Conservation (phyloP, 2,113 vertebrate species). For the Dipodomys ordii region DNA sequence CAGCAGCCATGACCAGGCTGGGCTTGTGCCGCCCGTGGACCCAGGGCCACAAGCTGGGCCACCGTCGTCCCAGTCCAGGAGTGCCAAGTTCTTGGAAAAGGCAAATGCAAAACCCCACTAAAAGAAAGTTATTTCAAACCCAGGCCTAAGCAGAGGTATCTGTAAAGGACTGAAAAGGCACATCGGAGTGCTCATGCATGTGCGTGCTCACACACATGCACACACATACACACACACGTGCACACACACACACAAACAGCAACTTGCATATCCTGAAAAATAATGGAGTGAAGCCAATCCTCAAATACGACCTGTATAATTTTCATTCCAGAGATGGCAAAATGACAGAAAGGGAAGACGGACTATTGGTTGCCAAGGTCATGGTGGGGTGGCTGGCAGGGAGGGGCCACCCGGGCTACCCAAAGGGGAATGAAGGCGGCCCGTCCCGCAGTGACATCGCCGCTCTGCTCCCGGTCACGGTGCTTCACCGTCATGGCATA, state of each 20-base stretch:
- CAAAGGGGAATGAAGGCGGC: too few species aligned
- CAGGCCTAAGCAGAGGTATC: neutral
- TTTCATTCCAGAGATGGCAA: constrained; percentile 9
- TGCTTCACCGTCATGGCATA: too few species aligned
- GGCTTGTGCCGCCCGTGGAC: too few species aligned
- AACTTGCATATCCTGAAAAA: neutral
- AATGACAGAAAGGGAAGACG: neutral
- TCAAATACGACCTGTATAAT: neutral
- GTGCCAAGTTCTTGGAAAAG: neutral
- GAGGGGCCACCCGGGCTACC: too few species aligned
- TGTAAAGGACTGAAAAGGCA: neutral
- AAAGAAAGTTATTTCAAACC: neutral
- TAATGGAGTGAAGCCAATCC: neutral
- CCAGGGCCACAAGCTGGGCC: fast-evolving
- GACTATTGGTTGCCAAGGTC: neutral
- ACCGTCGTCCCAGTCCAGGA: neutral
- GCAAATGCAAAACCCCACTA: too few species aligned
- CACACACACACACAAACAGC: neutral
- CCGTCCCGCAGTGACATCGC: too few species aligned
- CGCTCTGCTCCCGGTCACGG: too few species aligned
- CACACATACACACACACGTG: too few species aligned
- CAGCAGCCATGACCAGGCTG: neutral
- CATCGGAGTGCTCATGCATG: neutral
- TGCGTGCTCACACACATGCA: too few species aligned
- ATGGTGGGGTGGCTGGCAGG: too few species aligned